A percentile compares a stretch with the other conserved stretches of the same genome.
These are phyloP conservation scores for Hystrix brachyura DNA, from an alignment of 2,113 vertebrate genomes.

Conservation along the genomic window DNA sequence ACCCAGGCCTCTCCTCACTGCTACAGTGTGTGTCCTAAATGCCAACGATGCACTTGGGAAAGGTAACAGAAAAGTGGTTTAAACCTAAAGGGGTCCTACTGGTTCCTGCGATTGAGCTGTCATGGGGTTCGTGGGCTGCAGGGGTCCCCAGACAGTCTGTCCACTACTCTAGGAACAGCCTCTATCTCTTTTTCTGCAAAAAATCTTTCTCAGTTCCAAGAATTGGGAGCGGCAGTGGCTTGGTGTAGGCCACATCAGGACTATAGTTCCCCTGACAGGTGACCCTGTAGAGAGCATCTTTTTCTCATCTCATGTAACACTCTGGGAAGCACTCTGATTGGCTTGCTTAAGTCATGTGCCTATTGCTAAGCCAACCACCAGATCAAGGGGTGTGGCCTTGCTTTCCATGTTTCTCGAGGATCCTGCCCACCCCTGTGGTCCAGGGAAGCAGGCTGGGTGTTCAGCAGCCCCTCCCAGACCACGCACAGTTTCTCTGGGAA, in stretches of 20 bases:
- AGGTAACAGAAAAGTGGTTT: background rate
- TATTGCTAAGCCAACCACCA: background rate
- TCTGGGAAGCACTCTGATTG: constrained; percentile 44
- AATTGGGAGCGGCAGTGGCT: background rate
- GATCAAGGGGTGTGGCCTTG: background rate
- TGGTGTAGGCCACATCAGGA: background rate
- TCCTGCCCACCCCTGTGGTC: background rate
- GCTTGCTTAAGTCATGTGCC: background rate
- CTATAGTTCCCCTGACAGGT: too few relatives aligned
- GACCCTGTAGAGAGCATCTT: background rate
- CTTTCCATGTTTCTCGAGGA: background rate
- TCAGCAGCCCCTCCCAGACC: background rate
- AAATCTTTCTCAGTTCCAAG: background rate
- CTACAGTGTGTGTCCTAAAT: background rate
- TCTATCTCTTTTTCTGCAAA: background rate
- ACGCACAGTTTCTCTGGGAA: background rate
- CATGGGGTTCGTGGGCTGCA: background rate
- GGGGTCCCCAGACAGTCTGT: background rate
- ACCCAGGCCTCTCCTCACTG: background rate
- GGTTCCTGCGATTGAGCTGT: background rate
- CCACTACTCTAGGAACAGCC: background rate
- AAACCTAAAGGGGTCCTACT: background rate
- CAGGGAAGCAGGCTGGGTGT: background rate
- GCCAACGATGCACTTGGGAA: background rate
- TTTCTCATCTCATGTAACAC: background rate